phyloP scores from a whole-genome alignment of 2,113 vertebrate genomes.

The Aptenodytes patagonicus region DNA sequence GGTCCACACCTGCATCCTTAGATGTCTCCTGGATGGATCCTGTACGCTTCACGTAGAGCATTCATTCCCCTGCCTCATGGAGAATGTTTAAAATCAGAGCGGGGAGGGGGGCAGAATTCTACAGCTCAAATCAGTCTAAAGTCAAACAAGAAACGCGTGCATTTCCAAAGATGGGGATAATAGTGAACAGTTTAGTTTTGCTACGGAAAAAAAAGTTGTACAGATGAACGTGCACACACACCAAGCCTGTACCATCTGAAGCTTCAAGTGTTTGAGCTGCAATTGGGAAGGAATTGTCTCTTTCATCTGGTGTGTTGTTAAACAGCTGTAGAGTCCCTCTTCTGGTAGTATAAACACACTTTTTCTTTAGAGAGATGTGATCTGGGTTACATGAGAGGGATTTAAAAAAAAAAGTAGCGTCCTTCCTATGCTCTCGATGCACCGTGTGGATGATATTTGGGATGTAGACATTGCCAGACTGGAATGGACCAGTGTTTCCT shows the following conservation, averaged over 20 bases:
- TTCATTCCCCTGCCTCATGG: neutral
- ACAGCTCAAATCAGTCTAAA: neutral
- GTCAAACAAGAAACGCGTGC: neutral
- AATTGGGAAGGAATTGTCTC: neutral
- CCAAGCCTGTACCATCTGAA: neutral
- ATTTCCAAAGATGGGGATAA: neutral
- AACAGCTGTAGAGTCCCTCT: neutral
- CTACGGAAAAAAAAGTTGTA: neutral
- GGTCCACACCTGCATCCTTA: neutral
- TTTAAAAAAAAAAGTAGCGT: neutral
- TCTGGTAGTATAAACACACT: neutral
- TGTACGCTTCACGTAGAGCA: fast-evolving
- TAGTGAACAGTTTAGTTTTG: neutral
- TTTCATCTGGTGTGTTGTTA: neutral
- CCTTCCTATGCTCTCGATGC: neutral
- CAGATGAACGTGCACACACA: fast-evolving
- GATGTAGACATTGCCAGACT: neutral
- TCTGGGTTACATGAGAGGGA: neutral
- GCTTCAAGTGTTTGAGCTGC: neutral
- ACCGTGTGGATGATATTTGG: neutral
- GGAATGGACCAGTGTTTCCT: neutral
- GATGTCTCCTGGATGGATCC: neutral
- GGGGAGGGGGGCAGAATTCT: neutral
- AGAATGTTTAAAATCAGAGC: neutral
- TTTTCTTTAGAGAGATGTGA: neutral